A percentile compares a stretch with the other conserved stretches of the same genome.
Evolutionary conservation across 2,797 vertebrate genomes (phyloP).

Genomic region (Dryobates pubescens): DNA sequence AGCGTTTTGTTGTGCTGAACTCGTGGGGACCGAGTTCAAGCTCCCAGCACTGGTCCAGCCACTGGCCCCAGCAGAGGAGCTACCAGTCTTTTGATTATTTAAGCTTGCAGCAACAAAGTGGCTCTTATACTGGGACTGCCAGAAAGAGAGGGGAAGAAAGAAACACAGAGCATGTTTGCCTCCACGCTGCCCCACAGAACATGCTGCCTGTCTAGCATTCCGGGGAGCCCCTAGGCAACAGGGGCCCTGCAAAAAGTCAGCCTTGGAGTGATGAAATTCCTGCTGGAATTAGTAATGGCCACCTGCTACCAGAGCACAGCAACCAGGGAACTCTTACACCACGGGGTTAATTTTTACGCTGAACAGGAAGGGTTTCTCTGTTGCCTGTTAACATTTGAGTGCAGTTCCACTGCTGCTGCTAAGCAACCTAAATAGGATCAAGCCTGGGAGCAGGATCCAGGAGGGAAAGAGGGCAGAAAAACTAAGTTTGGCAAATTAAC

Average conservation of each 20-base stretch:
- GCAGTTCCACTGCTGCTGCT: background rate
- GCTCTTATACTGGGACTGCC: conserved; percentile 95
- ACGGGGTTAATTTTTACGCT: background rate
- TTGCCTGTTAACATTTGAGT: background rate
- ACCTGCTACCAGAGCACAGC: background rate
- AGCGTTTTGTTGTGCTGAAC: conserved; percentile 70
- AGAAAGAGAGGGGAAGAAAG: conserved; percentile 1
- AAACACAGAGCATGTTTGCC: background rate
- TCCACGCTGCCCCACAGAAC: background rate
- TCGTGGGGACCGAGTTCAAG: conserved; percentile 90
- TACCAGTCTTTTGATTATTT: conserved; percentile 90
- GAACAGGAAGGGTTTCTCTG: background rate
- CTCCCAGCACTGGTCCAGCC: conserved; percentile 98
- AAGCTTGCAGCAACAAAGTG: conserved; percentile 96
- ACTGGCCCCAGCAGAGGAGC: conserved; percentile 86
- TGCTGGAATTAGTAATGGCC: background rate
- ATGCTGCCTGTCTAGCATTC: rapidly evolving
- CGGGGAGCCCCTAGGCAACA: background rate
- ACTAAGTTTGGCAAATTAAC: background rate
- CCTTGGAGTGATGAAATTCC: background rate
- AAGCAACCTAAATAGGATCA: background rate
- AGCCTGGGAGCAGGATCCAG: background rate
- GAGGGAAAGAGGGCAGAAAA: background rate
- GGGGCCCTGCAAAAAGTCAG: background rate
- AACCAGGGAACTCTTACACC: background rate